Conservation (phyloP, 2,797 vertebrate species). For the Brotula barbata region DNA sequence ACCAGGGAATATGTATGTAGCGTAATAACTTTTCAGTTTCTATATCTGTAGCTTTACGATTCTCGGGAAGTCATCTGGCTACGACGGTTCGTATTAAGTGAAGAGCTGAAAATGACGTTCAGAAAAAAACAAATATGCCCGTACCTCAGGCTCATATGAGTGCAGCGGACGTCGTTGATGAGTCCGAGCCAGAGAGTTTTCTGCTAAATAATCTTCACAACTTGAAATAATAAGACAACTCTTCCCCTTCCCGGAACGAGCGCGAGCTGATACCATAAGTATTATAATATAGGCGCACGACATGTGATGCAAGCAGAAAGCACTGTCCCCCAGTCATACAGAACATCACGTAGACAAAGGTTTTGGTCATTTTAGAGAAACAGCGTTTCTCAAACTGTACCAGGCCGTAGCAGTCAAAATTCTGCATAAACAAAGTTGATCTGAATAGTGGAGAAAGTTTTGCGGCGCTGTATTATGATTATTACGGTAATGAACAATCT, state of each 20-base stretch:
- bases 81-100: not conserved
- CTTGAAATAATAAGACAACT: conserved; percentile 1
- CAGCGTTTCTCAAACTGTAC: accelerated
- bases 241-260: conserved; percentile 72
- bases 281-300: not conserved
- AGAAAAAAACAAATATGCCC: not conserved
- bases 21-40: not conserved
- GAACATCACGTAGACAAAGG: not conserved
- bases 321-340: no score
- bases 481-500: conserved; percentile 61
- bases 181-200: conserved; percentile 7
- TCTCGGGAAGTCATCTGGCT: conserved; percentile 6
- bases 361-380: not conserved
- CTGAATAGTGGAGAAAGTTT: not conserved
- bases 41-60: conserved; percentile 26
- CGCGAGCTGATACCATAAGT: conserved; percentile 41
- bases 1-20: not conserved
- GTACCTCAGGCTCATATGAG: conserved; percentile 22
- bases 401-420: not conserved
- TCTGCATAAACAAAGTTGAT: accelerated
- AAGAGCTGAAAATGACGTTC: not conserved
- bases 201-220: conserved; percentile 14
- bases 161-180: conserved; percentile 21
- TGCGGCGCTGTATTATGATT: accelerated
- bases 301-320: accelerated